Conservation (phyloP, 2,113 vertebrate genomes). For the Clinocottus analis region DNA sequence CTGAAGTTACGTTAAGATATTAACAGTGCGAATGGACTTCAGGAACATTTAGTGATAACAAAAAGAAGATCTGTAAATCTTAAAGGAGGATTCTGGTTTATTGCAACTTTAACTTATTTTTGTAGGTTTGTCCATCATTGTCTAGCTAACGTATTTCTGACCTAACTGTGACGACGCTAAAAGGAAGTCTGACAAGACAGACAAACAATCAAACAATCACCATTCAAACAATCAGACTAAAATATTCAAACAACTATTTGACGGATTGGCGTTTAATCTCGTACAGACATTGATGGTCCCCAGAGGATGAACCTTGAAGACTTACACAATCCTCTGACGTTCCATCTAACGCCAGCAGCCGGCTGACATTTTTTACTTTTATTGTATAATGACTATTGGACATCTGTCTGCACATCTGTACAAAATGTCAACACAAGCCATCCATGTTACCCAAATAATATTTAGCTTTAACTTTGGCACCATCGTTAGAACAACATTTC, state of each 20-base stretch:
- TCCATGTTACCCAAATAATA: too few species aligned
- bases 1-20: constrained; percentile 7
- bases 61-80: not conserved
- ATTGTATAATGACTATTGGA: not conserved
- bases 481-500: too few species aligned
- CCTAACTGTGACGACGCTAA: not conserved
- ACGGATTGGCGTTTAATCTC: not conserved
- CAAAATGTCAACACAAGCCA: not conserved
- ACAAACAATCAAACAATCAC: not conserved
- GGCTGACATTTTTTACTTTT: not conserved
- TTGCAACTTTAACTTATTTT: not conserved
- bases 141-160: not conserved
- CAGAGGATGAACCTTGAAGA: not conserved
- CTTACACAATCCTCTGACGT: not conserved
- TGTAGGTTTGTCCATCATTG: not conserved
- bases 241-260: not conserved
- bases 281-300: not conserved
- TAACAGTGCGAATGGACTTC: not conserved
- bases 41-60: not conserved
- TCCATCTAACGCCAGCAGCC: not conserved
- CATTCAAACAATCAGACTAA: not conserved
- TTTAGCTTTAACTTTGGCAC: too few species aligned
- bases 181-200: not conserved
- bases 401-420: not conserved
- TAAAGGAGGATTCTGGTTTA: not conserved